phyloP scores from a whole-genome alignment of 2,888 invertebrate genomes.

The Harmothoe impar region DNA sequence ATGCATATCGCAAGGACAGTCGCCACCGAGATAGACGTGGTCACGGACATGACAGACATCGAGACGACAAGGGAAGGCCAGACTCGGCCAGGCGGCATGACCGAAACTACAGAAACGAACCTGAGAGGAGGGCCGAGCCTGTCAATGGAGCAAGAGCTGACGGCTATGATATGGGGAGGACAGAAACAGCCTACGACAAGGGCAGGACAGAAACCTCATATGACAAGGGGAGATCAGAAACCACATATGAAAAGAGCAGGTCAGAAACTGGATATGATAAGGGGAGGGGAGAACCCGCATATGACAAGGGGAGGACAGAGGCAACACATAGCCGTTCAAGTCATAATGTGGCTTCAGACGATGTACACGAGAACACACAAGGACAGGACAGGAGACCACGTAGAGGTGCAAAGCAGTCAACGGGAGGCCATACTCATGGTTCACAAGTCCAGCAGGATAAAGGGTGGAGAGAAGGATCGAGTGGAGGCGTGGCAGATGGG shows the following conservation, averaged over 20 bases:
- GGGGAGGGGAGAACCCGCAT: background rate
- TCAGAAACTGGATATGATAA: background rate
- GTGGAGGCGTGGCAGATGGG: background rate
- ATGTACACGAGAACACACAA: background rate
- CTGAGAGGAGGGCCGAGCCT: background rate
- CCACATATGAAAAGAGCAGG: too few species aligned
- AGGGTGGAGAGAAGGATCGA: background rate
- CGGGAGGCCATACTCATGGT: background rate
- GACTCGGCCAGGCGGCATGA: background rate
- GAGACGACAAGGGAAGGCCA: slow-evolving; percentile 20
- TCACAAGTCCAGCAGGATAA: background rate
- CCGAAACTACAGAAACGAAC: background rate
- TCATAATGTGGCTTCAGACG: background rate
- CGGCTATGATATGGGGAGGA: background rate
- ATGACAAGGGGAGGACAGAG: background rate
- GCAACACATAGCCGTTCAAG: background rate
- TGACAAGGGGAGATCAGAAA: too few species aligned
- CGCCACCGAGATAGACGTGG: slow-evolving; percentile 15
- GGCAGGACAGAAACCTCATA: background rate
- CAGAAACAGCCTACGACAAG: background rate
- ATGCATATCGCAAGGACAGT: background rate
- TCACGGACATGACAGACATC: background rate
- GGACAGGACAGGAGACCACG: background rate
- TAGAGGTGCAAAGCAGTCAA: background rate
- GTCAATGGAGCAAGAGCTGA: background rate